Base-by-base conservation (phyloP, 2,113 vertebrate species). In the Malurus melanocephalus region DNA sequence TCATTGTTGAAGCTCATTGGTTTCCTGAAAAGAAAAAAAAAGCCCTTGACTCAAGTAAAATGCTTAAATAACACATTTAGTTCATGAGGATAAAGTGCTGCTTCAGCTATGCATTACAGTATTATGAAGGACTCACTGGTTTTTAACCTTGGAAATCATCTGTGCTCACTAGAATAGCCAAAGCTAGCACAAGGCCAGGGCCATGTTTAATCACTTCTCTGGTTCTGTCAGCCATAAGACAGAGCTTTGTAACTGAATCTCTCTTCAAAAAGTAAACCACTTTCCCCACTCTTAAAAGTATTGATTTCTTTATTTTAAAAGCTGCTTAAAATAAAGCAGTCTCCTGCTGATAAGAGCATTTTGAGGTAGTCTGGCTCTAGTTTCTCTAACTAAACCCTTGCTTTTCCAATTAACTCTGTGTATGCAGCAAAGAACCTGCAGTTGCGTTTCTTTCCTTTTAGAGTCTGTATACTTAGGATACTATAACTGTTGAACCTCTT, bases 291-390 rank as follows among this genome's bases (percentile, higher is more conserved):
- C 81, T 83, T 89, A 48, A 67, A 71, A 52, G 53, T 93, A 96
- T 94, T 95, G 95, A 95, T 95, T 93, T 87, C 72, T 87, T 90
- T 67, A 67, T 74, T 92, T 89, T 89, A 89, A 94, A 85, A 89
- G 85, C 87, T 91, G 45, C 81, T 94, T 91, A 86, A 96, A 96
- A 94, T 91, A 95, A 92, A 96, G 30, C 60, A 71, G 42, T 64
- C 40, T 95, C 12, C 82, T 85, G 89, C 89, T 92, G 87, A 89
- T 85, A 74, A 80, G 57, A 88, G n/a, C 53, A 57, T 85, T 95
- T 79, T 93, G 57, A 93, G 60, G 73, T 67, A 90, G 56, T 59
- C 27, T 3, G 7, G 16, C 56, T 96, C 76, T 83, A 80, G 67
- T 92, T 94, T 92, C 87, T 89, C 2, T 0, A 80, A 77, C 65